Base-by-base conservation (phyloP, 2,113 vertebrate species). In the Albula goreensis region DNA sequence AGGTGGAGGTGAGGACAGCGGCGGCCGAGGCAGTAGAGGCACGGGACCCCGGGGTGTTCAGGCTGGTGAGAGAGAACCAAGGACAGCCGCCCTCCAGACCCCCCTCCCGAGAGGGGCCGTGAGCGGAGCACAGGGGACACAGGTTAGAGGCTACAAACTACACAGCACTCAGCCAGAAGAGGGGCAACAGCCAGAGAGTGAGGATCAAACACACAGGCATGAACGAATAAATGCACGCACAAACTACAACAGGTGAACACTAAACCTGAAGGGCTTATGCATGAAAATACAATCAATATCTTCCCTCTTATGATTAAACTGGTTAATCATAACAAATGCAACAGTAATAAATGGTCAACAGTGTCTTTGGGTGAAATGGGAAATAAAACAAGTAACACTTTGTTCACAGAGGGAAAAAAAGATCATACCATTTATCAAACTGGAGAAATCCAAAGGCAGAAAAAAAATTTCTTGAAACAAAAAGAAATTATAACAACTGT, bases 1-100 rank as follows among this genome's bases (percentile, higher is more conserved):
- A 91, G 25, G 90, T 91, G 93, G 94, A 94, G 77, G 93, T 93
- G 89, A 95, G 92, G 77, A 95, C 93, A 89, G 95, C 93, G 0
- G 95, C 94, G 89, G 95, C 94, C 70, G 95, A 95, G 92, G 95
- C 95, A 74, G 95, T 96, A 91, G 96, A 96, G 89, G 95, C 91
- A 88, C 96, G 93, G 93, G 95, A 96, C 91, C 95, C 95, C 86
- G 95, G 95, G 90, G 94, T 96, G 92, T 91, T 95, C 93, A 96
- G 92, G 94, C 96, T 96, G 85, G 89, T 87, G 87, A 87, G 89
- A 83, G 87, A 85, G 53, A 81, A n/a, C 22, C 78, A 60, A 17
- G 19, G 31, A 48, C 70, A n/a, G 50, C 83, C 49, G 83, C 56
- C 48, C 83, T 49, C 8, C 50, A 25, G 15, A 53, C 5, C 25